Evolutionary conservation across 2,888 invertebrate species (phyloP).

Genomic region (Stramonita haemastoma): DNA sequence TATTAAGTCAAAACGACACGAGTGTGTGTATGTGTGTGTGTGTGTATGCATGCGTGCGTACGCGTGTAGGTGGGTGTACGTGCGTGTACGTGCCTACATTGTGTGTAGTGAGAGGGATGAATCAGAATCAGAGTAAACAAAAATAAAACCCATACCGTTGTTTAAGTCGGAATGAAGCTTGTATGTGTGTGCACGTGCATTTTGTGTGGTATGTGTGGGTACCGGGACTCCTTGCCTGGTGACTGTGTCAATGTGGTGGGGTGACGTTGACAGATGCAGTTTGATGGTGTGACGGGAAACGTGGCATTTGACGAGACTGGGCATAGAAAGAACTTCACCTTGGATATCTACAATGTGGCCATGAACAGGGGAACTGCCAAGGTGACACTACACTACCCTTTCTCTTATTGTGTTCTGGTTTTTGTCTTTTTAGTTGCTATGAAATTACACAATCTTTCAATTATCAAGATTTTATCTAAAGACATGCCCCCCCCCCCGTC

Average conservation of each 20-base stretch:
- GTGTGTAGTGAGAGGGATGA: neutral
- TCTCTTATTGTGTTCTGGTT: too few species aligned
- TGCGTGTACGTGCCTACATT: neutral
- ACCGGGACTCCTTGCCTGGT: neutral
- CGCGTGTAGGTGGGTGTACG: too few species aligned
- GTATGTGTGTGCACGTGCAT: neutral
- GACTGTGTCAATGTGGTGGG: neutral
- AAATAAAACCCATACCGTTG: too few species aligned
- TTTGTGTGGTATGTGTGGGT: neutral
- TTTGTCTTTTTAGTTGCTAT: too few species aligned
- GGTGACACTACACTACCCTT: constrained; percentile 50
- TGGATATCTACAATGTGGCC: constrained; percentile 71
- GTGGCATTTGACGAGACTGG: constrained; percentile 73
- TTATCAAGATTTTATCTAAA: neutral
- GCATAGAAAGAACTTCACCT: constrained; percentile 68
- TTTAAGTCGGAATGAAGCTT: too few species aligned
- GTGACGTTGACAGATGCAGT: constrained; percentile 58
- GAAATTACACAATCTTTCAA: too few species aligned
- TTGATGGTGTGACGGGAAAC: constrained; percentile 73
- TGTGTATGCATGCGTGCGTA: neutral
- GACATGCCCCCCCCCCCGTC: too few species aligned
- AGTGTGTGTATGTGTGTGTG: too few species aligned
- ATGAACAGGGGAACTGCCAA: constrained; percentile 69
- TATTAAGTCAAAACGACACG: too few species aligned
- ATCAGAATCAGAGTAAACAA: too few species aligned